Conservation (phyloP, 2,113 vertebrate species). For the Panurus biarmicus region DNA sequence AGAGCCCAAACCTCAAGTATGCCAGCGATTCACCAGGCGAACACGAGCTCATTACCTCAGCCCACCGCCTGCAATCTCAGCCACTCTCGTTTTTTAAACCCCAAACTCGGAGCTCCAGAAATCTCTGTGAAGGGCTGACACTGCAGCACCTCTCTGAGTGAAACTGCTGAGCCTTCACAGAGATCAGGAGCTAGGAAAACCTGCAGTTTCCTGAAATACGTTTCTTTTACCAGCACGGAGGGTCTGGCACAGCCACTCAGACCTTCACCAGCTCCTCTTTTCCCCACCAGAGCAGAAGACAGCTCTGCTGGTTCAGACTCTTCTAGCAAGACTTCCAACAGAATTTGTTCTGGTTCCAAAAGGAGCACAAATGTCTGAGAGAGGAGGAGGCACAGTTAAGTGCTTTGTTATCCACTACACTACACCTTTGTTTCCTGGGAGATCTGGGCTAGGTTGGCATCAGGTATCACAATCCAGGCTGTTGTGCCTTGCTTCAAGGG, state of each 20-base stretch:
- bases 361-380: neutral
- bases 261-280: neutral
- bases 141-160: neutral
- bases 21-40: conserved; percentile 36
- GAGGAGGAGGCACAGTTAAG: neutral
- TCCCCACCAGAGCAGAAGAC: neutral
- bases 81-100: neutral
- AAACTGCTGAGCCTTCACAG: neutral
- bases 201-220: neutral
- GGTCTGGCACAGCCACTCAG: neutral
- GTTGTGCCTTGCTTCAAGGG: neutral
- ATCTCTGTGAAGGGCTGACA: neutral
- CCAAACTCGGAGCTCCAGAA: neutral
- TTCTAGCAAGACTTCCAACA: neutral
- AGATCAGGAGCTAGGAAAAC: neutral
- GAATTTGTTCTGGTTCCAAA: neutral
- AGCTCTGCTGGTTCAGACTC: neutral
- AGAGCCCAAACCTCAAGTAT: conserved; percentile 56
- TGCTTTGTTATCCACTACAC: conserved; percentile 19
- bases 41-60: conserved; percentile 23
- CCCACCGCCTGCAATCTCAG: neutral
- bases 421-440: conserved; percentile 49
- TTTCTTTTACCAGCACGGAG: neutral
- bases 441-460: conserved; percentile 12
- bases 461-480: neutral